phyloP scores from a whole-genome alignment of 2,888 invertebrate genomes.

The Neocrepidodera transversa region DNA sequence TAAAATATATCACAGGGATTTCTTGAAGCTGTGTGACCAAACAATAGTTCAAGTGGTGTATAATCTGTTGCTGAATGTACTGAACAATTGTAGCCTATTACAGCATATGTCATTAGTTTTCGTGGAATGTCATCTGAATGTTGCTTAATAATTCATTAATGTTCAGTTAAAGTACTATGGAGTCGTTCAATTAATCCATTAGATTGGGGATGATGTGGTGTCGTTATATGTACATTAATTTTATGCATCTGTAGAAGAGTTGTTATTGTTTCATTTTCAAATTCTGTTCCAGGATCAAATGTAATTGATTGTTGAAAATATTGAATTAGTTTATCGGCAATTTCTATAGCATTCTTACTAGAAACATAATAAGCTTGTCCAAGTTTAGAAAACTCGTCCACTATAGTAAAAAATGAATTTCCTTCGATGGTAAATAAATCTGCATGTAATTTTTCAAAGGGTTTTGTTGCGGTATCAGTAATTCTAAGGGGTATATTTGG shows the following conservation, averaged over 20 bases:
- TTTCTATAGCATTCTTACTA: no score
- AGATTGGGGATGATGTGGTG: background rate
- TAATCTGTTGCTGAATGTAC: background rate
- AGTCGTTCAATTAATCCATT: background rate
- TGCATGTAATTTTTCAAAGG: no score
- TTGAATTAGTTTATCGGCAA: no score
- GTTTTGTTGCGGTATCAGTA: no score
- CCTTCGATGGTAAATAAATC: no score
- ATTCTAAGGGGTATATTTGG: no score
- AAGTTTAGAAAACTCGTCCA: no score
- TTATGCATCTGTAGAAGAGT: background rate
- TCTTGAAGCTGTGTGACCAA: background rate
- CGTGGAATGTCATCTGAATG: background rate
- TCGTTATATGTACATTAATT: background rate
- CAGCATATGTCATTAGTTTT: background rate
- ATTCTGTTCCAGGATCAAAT: background rate
- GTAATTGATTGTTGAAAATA: no score
- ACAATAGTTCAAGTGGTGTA: background rate
- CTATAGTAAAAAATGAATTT: no score
- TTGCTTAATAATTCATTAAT: background rate
- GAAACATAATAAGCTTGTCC: no score
- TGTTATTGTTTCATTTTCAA: background rate
- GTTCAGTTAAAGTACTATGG: background rate
- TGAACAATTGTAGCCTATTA: background rate
- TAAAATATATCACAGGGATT: background rate